Evolutionary conservation across 2,797 vertebrate species (phyloP), one percentile per base, ranked within the genome.

Genomic region (Choloepus didactylus): DNA sequence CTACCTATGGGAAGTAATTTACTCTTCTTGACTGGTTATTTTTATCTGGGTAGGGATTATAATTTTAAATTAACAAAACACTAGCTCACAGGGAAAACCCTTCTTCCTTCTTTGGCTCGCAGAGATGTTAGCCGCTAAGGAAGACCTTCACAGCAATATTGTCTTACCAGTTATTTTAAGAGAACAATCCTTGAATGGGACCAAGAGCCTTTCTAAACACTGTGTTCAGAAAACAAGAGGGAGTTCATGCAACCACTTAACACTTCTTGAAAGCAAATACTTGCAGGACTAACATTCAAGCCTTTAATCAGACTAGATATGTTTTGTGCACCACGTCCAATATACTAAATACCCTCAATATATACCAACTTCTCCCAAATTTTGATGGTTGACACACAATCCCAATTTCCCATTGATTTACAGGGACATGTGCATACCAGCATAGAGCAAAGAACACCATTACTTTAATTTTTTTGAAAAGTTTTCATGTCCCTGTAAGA

Each of bases 201-300:
- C 38, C 41, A 56, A n/a, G 60, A 87, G 23, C 51, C 49, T 93
- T 90, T 72, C 12, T 87, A 73, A 89, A 87, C 4, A 10, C 6
- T 27, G 23, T 31, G 3, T 84, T 60, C 35, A 51, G 69, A 89
- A 93, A 80, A 64, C 35, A 87, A 70, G 69, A 81, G 15, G 29
- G 59, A 66, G 73, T 87, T 92, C 35, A 31, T 31, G 82, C 8
- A 29, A 72, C 2, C 72, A 85, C 41, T 54, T 62, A 31, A 69
- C 84, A 79, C 8, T 70, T 92, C 85, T 70, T 62, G 46, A 89
- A 84, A 91, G 70, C 44, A 75, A 91, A 83, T 75, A 64, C 23
- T 89, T 76, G 14, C 2, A 69, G 15, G 14, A 38, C 27, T 66
- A 27, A 2, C 2, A 2, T 70, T 87, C 35, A 91, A 72, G 72